Evolutionary conservation across 2,888 invertebrate species (phyloP).

Genomic region (Xestia rhomboidea): DNA sequence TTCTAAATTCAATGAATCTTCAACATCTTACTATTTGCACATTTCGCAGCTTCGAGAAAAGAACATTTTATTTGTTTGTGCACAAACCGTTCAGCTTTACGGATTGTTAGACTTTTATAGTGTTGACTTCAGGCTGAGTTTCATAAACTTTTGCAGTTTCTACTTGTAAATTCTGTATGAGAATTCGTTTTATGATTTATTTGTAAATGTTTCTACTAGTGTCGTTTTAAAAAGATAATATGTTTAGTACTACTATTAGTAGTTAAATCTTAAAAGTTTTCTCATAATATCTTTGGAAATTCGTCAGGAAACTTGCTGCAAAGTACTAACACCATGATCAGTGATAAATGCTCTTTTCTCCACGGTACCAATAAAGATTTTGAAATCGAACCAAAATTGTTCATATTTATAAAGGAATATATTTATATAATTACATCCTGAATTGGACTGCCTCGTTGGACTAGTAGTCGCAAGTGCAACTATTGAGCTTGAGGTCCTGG

Average conservation of each 20-base stretch:
- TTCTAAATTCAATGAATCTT: conserved; percentile 53
- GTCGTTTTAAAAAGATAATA: neutral
- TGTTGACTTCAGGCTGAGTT: neutral
- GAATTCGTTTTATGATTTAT: conserved; percentile 5
- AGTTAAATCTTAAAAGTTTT: neutral
- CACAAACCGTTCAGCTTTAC: conserved; percentile 1
- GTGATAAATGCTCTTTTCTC: neutral
- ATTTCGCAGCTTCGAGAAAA: conserved; percentile 24
- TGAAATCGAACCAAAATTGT: neutral
- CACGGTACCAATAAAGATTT: neutral
- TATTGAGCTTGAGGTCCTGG: no score
- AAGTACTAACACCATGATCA: neutral
- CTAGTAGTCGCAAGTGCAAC: no score
- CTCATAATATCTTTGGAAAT: neutral
- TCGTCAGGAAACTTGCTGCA: neutral
- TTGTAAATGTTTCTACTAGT: neutral
- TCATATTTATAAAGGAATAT: neutral
- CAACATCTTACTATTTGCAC: conserved; percentile 29
- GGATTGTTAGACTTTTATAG: conserved; percentile 16
- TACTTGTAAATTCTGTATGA: conserved; percentile 11
- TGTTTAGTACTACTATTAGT: neutral
- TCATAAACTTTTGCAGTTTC: conserved; percentile 1
- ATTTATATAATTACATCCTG: no score
- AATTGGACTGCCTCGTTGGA: no score
- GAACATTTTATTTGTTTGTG: conserved; percentile 28